Conservation (phyloP, 1,140 invertebrate species). For the Bombus soroeensis region DNA sequence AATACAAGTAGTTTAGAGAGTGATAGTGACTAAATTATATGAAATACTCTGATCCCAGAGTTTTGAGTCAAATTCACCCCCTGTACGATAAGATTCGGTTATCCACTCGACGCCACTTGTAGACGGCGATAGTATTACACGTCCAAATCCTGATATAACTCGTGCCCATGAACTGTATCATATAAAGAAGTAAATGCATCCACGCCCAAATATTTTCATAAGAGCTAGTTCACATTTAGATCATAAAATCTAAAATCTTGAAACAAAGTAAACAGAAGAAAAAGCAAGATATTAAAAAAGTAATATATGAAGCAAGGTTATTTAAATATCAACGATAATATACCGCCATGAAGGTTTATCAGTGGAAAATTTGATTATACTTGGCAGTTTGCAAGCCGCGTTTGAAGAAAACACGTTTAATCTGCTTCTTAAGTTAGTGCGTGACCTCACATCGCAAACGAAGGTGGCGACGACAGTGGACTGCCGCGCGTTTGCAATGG, state of each 20-base stretch:
- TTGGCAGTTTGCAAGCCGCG: neutral
- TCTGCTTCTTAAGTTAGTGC: conserved; percentile 3
- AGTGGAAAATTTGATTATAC: neutral
- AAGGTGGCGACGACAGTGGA: conserved; percentile 16
- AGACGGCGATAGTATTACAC: neutral
- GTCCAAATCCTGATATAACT: conserved; percentile 1
- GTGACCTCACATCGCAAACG: conserved; percentile 16
- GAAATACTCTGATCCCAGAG: neutral
- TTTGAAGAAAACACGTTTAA: conserved; percentile 10
- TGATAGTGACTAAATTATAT: conserved; percentile 1
- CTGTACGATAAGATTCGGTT: neutral
- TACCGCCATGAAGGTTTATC: neutral
- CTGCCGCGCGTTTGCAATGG: conserved; percentile 39
- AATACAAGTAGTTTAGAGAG: neutral
- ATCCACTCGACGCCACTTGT: neutral
- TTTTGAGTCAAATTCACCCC: neutral
- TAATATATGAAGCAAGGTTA: neutral
- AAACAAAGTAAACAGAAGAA: no score
- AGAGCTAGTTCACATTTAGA: neutral
- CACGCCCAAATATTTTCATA: neutral
- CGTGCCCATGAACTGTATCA: neutral
- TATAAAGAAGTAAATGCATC: no score
- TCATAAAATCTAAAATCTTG: neutral
- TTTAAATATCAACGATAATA: neutral
- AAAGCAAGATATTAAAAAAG: neutral